Conservation (phyloP, 2,113 vertebrate genomes). For the Elachura formosa region DNA sequence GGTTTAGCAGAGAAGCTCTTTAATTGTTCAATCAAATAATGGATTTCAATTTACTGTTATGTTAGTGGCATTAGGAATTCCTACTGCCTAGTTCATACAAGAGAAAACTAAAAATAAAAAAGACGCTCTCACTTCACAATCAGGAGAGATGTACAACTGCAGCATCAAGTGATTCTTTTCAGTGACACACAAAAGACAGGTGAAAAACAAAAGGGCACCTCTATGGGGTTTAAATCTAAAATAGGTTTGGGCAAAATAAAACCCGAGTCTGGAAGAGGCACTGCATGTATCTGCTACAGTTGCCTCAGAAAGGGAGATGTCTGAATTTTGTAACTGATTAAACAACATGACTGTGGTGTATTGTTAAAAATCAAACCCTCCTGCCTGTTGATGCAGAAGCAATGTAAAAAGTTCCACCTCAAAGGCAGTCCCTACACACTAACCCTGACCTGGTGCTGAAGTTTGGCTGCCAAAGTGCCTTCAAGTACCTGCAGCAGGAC, state of each 20-base stretch:
- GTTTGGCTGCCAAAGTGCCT: not conserved
- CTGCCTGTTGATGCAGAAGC: not conserved
- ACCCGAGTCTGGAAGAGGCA: not conserved
- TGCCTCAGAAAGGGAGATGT: not conserved
- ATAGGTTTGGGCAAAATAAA: not conserved
- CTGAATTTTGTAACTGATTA: constrained; percentile 3
- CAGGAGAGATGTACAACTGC: not conserved
- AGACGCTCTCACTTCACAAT: not conserved
- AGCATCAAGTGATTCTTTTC: not conserved
- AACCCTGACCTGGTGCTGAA: not conserved
- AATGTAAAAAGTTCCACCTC: not conserved
- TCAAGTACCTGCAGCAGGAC: not conserved
- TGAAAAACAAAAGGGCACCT: not conserved
- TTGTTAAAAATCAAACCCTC: constrained; percentile 9
- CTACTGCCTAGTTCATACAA: not conserved
- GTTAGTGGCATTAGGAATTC: not conserved
- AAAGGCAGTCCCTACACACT: not conserved
- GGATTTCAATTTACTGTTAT: not conserved
- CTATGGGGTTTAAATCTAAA: not conserved
- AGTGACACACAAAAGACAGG: not conserved
- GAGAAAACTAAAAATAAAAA: not conserved
- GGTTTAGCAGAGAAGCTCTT: not conserved
- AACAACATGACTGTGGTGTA: not conserved
- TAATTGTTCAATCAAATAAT: not conserved
- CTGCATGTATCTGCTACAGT: not conserved